Base-by-base conservation (phyloP, 2,113 vertebrate species). In the Excalfactoria chinensis region DNA sequence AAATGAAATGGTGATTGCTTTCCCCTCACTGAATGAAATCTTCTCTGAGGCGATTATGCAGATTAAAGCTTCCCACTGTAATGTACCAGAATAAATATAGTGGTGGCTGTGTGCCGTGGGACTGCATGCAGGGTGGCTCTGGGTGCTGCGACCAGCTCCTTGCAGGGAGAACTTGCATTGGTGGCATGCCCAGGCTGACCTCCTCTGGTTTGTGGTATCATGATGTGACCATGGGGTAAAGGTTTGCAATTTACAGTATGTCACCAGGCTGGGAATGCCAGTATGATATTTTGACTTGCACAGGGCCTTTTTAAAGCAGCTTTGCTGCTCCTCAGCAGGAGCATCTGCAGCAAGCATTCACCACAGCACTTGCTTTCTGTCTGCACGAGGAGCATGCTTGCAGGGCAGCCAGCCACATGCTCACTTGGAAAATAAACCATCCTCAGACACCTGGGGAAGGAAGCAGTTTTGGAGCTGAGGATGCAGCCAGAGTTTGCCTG, bases 1-100 rank as follows among this genome's bases (percentile, higher is more conserved):
- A 97, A 97, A 91, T 97, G 96, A 98, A 98, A 97, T 97, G 88
- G 92, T 97, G 97, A 97, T 97, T 98, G 96, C 96, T 98, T 98
- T 97, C 93, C 89, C 93, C 95, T 97, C 91, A 86, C 94, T 96
- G 93, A 97, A 96, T 96, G 96, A 98, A 97, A 98, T 98, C 96
- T 95, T 88, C 96, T 96, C 94, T 97, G 96, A 98, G 96, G 95
- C 73, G 94, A 97, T 98, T 97, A 97, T 94, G 96, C 87, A 97
- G 97, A 98, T 97, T 96, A 97, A 97, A 95, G 92, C 64, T 96
- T 96, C 89, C 95, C 90, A 94, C 93, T 94, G 96, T 93, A 97
- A 85, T 94, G 95, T 88, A 92, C 93, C 86, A 95, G 94, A 95
- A 97, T 96, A 97, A 97, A 96, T 95, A 95, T 95, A 94, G 93